These are phyloP conservation scores for Oenanthe oenanthe DNA, from an alignment of 2,113 vertebrate genomes.

Conservation along the genomic window DNA sequence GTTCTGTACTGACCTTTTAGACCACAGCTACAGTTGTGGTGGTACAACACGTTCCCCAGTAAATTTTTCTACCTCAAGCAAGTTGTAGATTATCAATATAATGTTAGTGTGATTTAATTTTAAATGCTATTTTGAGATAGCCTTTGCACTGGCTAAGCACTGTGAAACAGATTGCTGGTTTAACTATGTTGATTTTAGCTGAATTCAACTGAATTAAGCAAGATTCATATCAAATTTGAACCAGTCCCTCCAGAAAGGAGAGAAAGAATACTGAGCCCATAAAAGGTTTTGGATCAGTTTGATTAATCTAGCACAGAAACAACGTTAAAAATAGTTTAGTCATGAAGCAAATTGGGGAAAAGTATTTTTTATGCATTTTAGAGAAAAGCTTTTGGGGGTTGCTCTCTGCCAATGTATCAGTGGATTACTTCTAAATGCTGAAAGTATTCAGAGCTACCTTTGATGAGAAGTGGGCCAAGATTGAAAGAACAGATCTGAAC, in stretches of 20 bases:
- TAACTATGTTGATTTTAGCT: neutral
- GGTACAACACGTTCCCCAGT: neutral
- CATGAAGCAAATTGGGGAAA: neutral
- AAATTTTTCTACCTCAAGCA: neutral
- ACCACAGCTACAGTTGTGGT: neutral
- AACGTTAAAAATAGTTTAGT: neutral
- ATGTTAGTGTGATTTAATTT: neutral
- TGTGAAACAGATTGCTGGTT: neutral
- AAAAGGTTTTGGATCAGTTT: neutral
- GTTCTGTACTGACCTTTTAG: conserved; percentile 41
- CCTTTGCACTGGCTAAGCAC: neutral
- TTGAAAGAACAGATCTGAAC: conserved; percentile 63
- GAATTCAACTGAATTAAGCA: neutral
- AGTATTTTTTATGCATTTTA: neutral
- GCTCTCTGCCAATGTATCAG: neutral
- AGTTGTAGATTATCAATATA: neutral
- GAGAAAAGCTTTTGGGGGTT: neutral
- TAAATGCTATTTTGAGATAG: neutral
- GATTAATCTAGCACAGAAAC: neutral
- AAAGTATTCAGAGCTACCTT: conserved; percentile 38
- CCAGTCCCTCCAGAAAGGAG: neutral
- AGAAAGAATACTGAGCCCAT: neutral
- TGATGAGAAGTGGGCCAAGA: conserved; percentile 34
- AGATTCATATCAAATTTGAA: neutral
- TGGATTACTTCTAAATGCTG: conserved; percentile 54